Percentiles rank a stretch among this genome's conserved stretches.
These are phyloP conservation scores for Dryoscopus gambensis DNA, from an alignment of 2,113 vertebrate species.

Conservation along the genomic window DNA sequence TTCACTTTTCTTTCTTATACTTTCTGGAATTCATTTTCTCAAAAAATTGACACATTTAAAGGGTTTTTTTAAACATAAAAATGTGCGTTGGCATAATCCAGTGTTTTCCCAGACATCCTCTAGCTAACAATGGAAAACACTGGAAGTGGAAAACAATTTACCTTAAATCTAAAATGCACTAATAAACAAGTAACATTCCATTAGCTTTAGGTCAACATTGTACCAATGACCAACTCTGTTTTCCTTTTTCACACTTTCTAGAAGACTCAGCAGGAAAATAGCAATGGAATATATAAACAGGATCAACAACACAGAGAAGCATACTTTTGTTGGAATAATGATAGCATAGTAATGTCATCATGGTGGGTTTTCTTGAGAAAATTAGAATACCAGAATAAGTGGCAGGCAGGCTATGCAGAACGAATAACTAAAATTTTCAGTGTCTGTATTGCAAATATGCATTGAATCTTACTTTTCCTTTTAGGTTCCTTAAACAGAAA, in stretches of 20 bases:
- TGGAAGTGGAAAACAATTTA: not conserved
- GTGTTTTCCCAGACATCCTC: not conserved
- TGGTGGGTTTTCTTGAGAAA: not conserved
- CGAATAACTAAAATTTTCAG: not conserved
- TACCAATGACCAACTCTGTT: not conserved
- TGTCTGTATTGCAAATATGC: not conserved
- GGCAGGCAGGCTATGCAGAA: not conserved
- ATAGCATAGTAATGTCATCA: not conserved
- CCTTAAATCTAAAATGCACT: not conserved
- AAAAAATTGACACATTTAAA: not conserved
- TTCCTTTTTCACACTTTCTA: not conserved
- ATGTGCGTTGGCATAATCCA: not conserved
- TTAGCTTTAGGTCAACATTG: not conserved
- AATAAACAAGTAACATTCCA: not conserved
- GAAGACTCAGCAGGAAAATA: not conserved
- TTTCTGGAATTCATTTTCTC: not conserved
- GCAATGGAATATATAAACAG: not conserved
- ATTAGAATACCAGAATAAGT: not conserved
- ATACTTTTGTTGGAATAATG: not conserved
- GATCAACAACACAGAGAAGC: not conserved
- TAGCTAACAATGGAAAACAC: not conserved
- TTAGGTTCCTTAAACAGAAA: not conserved
- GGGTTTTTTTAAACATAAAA: fast-evolving
- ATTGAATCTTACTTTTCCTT: not conserved
- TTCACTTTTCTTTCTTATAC: not conserved